Percentiles rank a stretch among this genome's conserved stretches.
Conservation (phyloP, 2,113 vertebrate genomes). For the Eubucco bourcierii region DNA sequence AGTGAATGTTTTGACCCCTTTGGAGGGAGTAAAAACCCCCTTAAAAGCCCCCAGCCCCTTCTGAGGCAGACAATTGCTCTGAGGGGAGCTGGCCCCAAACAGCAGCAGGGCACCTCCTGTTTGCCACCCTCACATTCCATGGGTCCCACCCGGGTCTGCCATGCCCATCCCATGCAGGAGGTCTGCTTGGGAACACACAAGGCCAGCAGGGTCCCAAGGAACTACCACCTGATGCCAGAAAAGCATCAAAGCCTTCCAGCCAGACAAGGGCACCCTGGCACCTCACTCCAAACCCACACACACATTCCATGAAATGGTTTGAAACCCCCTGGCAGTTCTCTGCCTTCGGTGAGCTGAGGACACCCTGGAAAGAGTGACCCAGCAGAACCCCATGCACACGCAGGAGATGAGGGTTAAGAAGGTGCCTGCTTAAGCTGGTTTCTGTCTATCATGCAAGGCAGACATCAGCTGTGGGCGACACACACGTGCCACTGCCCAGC, state of each 20-base stretch:
- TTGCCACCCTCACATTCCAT: no score
- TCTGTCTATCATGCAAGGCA: not conserved
- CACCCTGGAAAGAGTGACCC: fast-evolving
- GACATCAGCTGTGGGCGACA: not conserved
- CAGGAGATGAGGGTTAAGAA: not conserved
- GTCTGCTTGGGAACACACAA: not conserved
- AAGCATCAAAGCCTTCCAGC: not conserved
- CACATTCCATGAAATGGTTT: not conserved
- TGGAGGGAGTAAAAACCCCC: not conserved
- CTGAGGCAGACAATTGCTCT: fast-evolving
- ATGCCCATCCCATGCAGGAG: not conserved
- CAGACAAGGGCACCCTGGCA: not conserved
- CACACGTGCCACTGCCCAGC: fast-evolving
- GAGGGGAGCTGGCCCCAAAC: fast-evolving
- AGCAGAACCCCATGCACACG: fast-evolving
- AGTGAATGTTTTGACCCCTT: fast-evolving
- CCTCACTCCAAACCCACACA: not conserved
- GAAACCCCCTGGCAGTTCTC: not conserved
- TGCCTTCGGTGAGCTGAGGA: not conserved
- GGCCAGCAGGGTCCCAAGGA: not conserved
- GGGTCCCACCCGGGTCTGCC: not conserved
- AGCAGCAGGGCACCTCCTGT: not conserved
- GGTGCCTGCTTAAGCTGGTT: not conserved
- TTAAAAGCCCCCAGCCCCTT: not conserved
- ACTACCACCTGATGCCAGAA: not conserved